Evolutionary conservation across 2,113 vertebrate species (phyloP).

Genomic region (Onychostruthus taczanowskii): DNA sequence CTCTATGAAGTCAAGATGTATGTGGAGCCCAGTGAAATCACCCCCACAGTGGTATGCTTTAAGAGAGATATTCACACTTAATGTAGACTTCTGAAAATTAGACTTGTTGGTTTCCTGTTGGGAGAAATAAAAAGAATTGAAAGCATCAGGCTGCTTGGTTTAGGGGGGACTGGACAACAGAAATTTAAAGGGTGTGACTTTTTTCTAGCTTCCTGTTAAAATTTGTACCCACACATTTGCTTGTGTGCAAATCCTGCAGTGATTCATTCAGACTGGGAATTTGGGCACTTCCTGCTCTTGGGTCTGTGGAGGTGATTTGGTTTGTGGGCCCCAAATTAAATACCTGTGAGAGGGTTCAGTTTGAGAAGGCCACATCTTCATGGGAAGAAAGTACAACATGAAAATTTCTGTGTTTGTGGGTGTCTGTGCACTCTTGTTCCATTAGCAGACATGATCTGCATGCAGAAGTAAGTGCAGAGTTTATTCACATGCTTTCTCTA

Average conservation of each 20-base stretch:
- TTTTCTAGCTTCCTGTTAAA: not conserved
- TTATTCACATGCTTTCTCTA: not conserved
- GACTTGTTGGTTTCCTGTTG: not conserved
- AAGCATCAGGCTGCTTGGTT: not conserved
- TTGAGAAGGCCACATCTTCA: not conserved
- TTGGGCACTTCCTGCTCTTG: not conserved
- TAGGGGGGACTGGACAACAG: not conserved
- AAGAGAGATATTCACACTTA: not conserved
- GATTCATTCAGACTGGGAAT: not conserved
- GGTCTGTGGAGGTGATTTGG: not conserved
- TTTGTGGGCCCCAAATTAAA: not conserved
- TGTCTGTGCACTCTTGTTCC: not conserved
- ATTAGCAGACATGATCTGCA: not conserved
- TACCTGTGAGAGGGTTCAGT: not conserved
- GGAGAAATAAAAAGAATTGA: not conserved
- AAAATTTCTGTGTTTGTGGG: not conserved
- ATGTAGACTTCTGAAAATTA: not conserved
- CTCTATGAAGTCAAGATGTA: conserved; percentile 89
- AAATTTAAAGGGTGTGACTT: not conserved
- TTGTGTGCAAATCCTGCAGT: not conserved
- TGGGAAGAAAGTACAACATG: not conserved
- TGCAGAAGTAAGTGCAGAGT: not conserved
- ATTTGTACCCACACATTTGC: not conserved
- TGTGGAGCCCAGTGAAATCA: conserved; percentile 92
- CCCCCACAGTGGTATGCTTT: conserved; percentile 80